Evolutionary conservation across 1,140 invertebrate genomes (phyloP).

Genomic region (Musca domestica): DNA sequence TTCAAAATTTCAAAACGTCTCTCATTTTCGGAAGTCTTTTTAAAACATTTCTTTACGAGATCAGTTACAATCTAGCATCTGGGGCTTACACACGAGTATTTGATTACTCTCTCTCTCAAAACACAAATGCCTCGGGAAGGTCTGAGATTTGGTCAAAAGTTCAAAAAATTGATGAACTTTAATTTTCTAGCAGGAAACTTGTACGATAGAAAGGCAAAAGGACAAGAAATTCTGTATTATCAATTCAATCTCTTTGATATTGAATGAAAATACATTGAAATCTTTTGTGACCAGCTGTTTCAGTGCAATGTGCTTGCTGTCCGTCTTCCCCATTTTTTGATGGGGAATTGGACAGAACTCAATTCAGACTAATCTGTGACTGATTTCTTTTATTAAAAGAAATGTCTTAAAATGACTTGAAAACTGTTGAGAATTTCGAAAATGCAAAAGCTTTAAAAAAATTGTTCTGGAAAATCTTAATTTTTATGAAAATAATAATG

Average conservation of each 20-base stretch:
- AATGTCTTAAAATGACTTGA: no score
- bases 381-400: conserved; percentile 39
- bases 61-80: conserved; percentile 57
- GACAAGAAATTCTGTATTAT: conserved; percentile 57
- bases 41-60: no score
- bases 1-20: no score
- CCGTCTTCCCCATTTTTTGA: no score
- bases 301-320: conserved; percentile 61
- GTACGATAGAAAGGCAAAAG: conserved; percentile 57
- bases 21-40: no score
- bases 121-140: conserved; percentile 57
- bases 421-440: no score
- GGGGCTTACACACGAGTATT: conserved; percentile 59
- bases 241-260: conserved; percentile 25
- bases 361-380: conserved; percentile 64
- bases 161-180: conserved; percentile 33
- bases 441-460: no score
- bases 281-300: conserved; percentile 59
- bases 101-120: conserved; percentile 52
- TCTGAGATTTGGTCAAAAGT: conserved; percentile 58
- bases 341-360: conserved; percentile 56
- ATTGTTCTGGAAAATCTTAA: no score
- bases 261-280: conserved; percentile 54
- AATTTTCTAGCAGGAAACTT: conserved; percentile 58
- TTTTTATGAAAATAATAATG: no score